phyloP scores from a whole-genome alignment of 1,140 invertebrate species.

The Aporrectodea caliginosa region DNA sequence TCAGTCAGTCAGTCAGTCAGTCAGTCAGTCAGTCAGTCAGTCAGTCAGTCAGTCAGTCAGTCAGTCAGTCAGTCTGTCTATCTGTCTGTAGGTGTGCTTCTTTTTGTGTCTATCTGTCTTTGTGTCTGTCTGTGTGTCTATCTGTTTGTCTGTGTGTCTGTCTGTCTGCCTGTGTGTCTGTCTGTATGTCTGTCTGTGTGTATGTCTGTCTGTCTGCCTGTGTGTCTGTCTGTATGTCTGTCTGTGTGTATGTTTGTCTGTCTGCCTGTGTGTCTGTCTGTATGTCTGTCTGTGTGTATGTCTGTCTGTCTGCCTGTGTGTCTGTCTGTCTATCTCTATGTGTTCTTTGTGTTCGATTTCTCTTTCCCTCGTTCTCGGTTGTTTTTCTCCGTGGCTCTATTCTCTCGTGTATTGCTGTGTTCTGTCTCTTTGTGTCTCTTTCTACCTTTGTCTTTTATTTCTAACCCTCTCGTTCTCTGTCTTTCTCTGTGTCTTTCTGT shows the following conservation, averaged over 20 bases:
- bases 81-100: background rate
- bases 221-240: background rate
- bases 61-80: background rate
- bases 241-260: background rate
- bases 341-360: too few relatives aligned
- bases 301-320: background rate
- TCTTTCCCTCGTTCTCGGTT: too few relatives aligned
- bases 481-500: background rate
- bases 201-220: background rate
- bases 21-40: conserved; percentile 16
- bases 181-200: too few relatives aligned
- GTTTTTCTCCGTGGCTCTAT: background rate
- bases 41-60: conserved; percentile 6
- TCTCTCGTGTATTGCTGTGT: background rate
- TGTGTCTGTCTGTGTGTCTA: background rate
- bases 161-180: background rate
- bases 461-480: too few relatives aligned
- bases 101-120: background rate
- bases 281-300: background rate
- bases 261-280: background rate
- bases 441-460: too few relatives aligned
- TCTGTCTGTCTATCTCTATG: too few relatives aligned
- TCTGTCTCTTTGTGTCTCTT: too few relatives aligned
- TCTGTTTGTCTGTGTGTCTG: background rate
- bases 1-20: conserved; percentile 8